Percentiles rank a stretch among this genome's conserved stretches.
Evolutionary conservation across 2,113 vertebrate genomes (phyloP).

Genomic region (Hyaena hyaena): DNA sequence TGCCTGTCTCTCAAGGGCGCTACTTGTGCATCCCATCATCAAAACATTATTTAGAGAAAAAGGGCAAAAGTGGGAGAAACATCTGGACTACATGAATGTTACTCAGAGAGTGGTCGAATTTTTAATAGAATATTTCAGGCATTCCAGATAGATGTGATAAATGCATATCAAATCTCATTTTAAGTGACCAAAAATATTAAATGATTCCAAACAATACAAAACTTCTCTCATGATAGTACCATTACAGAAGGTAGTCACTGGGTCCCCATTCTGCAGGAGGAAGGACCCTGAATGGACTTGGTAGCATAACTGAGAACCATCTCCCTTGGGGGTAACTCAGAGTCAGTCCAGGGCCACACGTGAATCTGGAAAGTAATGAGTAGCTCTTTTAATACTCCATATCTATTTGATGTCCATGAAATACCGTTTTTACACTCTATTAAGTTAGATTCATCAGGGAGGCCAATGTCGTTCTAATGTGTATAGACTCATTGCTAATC

Average conservation of each 20-base stretch:
- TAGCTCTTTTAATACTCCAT: neutral
- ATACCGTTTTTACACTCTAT: slow-evolving; percentile 54
- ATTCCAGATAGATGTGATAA: neutral
- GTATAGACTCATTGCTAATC: neutral
- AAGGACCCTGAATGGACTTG: neutral
- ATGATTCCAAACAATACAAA: neutral
- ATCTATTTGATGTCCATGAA: slow-evolving; percentile 27
- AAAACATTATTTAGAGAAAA: neutral
- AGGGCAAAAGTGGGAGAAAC: neutral
- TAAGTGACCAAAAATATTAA: neutral
- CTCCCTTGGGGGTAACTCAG: neutral
- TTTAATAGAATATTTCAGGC: slow-evolving; percentile 26
- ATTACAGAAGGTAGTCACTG: neutral
- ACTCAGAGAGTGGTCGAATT: neutral
- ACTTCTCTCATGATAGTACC: neutral
- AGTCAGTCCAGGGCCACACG: neutral
- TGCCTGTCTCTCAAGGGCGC: neutral
- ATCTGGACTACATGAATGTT: neutral
- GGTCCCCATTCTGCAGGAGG: neutral
- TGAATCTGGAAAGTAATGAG: neutral
- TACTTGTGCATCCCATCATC: no score
- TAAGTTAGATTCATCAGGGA: slow-evolving; percentile 41
- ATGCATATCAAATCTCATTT: neutral
- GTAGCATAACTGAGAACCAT: neutral
- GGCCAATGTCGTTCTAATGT: neutral